These are phyloP conservation scores for Uromys caudimaculatus DNA, from an alignment of 2,797 vertebrate species.

Conservation along the genomic window DNA sequence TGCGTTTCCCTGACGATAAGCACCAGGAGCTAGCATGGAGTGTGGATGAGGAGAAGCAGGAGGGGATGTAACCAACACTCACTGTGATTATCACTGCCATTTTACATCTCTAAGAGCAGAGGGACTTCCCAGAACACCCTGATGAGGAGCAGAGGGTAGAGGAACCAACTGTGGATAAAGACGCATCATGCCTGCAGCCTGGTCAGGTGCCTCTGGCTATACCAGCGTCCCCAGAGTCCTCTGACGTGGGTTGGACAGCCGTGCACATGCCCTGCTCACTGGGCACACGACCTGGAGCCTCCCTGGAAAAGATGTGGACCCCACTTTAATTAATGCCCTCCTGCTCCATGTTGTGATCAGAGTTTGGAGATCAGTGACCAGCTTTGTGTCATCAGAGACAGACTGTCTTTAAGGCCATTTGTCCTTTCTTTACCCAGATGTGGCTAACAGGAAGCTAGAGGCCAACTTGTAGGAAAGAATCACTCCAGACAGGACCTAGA, in stretches of 20 bases:
- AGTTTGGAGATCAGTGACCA: too few species aligned
- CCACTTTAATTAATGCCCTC: too few species aligned
- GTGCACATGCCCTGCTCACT: background rate
- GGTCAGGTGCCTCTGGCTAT: background rate
- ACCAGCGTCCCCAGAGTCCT: background rate
- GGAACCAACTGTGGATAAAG: background rate
- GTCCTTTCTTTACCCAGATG: background rate
- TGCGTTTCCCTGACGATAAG: background rate
- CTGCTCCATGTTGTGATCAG: too few species aligned
- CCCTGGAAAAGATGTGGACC: background rate
- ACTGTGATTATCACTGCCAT: background rate
- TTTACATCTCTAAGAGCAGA: background rate
- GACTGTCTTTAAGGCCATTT: background rate
- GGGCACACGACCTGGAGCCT: background rate
- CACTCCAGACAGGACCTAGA: background rate
- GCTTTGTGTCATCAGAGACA: background rate
- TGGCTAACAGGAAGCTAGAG: background rate
- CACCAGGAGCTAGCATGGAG: background rate
- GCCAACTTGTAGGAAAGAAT: background rate
- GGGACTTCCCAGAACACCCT: background rate
- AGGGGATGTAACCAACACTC: rapidly evolving
- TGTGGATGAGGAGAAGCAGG: background rate
- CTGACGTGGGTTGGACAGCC: background rate
- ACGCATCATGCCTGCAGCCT: background rate
- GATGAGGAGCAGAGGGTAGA: background rate